Conservation (phyloP, 2,113 vertebrate species). For the Pampusana beccarii region DNA sequence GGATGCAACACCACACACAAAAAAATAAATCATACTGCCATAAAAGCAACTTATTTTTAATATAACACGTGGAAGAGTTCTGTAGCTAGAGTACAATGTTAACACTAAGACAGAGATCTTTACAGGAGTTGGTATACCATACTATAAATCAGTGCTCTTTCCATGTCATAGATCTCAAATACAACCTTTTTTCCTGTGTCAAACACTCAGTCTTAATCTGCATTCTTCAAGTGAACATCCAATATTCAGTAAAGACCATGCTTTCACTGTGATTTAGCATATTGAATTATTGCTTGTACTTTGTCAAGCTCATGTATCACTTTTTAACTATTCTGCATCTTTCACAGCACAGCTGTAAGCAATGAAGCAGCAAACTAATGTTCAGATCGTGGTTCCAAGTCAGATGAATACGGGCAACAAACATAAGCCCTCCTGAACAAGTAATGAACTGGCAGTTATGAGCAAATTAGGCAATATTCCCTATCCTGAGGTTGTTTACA, state of each 20-base stretch:
- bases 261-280: not conserved
- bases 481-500: not conserved
- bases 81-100: not conserved
- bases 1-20: not conserved
- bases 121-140: not conserved
- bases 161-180: not conserved
- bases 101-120: not conserved
- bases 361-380: not conserved
- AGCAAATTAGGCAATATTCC: not conserved
- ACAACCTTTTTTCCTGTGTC: not conserved
- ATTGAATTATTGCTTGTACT: not conserved
- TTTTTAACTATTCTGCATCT: not conserved
- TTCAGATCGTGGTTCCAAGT: not conserved
- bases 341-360: not conserved
- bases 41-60: not conserved
- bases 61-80: not conserved
- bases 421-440: not conserved
- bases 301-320: not conserved
- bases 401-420: not conserved
- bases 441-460: not conserved
- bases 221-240: not conserved
- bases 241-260: not conserved
- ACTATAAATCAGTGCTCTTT: not conserved
- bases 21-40: not conserved
- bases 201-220: not conserved